Conservation (phyloP, 1,140 invertebrate genomes). For the Papilio helenus region DNA sequence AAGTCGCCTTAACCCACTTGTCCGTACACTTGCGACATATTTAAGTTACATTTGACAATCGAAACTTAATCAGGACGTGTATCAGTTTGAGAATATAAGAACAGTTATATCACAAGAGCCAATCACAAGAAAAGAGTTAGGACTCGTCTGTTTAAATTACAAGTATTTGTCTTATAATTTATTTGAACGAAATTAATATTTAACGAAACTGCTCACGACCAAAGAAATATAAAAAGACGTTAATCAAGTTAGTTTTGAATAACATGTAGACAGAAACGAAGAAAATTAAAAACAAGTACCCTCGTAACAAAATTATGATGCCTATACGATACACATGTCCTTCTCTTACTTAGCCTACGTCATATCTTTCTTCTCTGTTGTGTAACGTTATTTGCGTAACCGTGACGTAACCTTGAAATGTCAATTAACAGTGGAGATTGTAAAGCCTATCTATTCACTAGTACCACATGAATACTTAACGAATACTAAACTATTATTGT, state of each 20-base stretch:
- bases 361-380: not conserved
- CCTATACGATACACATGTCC: not conserved
- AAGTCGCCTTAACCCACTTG: slow-evolving; percentile 17
- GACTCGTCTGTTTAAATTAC: no score
- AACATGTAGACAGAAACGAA: no score
- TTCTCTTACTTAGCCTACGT: not conserved
- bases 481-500: slow-evolving; percentile 7
- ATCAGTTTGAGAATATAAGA: not conserved
- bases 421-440: not conserved
- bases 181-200: no score
- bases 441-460: slow-evolving; percentile 5
- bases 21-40: not conserved
- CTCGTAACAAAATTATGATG: not conserved
- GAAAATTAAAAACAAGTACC: no score
- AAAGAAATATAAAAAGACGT: no score
- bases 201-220: no score
- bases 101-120: no score
- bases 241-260: no score
- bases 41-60: not conserved
- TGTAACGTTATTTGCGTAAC: not conserved
- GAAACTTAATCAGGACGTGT: not conserved
- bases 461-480: not conserved
- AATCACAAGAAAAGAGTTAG: no score
- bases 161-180: no score
- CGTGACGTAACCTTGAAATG: not conserved